phyloP scores from a whole-genome alignment of 92 coral and sea anemone genomes.

The Epizoanthus illoricatus region DNA sequence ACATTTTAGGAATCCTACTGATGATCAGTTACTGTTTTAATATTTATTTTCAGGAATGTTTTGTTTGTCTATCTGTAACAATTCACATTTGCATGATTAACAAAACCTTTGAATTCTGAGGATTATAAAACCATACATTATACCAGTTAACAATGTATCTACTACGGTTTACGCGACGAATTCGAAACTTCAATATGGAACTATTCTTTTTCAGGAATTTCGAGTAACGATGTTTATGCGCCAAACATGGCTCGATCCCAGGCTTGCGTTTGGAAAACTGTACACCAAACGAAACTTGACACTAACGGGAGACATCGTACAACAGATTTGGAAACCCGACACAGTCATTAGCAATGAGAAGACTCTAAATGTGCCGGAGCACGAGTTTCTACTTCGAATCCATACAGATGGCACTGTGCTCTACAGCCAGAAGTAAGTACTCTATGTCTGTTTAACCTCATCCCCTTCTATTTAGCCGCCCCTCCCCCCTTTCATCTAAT shows the following conservation, averaged over 20 bases:
- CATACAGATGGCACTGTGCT: constrained; percentile 61
- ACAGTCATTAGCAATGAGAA: constrained; percentile 91
- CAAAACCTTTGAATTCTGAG: too few species aligned
- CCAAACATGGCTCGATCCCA: constrained; percentile 78
- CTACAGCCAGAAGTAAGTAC: constrained; percentile 74
- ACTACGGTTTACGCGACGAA: too few species aligned
- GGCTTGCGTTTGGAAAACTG: constrained; percentile 66
- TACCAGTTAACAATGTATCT: too few species aligned
- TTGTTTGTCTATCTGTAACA: too few species aligned
- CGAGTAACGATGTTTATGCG: constrained; percentile 85
- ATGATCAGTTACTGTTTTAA: too few species aligned
- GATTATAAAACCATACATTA: too few species aligned
- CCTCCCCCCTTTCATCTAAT: too few species aligned
- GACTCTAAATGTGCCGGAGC: constrained; percentile 67
- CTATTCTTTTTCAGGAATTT: constrained; percentile 61
- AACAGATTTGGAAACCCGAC: constrained; percentile 93
- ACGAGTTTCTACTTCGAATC: constrained; percentile 73
- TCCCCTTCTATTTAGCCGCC: too few species aligned
- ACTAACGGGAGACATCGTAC: constrained; percentile 75
- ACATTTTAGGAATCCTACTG: too few species aligned
- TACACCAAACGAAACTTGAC: constrained; percentile 72
- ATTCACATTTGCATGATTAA: too few species aligned
- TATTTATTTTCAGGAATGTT: too few species aligned
- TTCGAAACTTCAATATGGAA: neutral
- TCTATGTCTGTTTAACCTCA: neutral